These are phyloP conservation scores for Trachelipus rathkii DNA, from an alignment of 1,140 invertebrate genomes.

Conservation along the genomic window DNA sequence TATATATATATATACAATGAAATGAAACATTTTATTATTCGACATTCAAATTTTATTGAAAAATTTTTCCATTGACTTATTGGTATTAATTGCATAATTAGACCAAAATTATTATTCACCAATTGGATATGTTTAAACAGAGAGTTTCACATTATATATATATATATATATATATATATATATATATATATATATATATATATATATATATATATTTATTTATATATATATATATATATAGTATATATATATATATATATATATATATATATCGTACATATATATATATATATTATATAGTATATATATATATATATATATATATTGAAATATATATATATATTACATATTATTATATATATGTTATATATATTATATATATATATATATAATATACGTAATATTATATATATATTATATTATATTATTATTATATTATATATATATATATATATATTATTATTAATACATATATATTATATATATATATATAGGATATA, in stretches of 20 bases:
- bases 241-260: conserved; percentile 13
- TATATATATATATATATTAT: conserved; percentile 6
- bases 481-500: conserved; percentile 19
- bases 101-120: no score
- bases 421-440: no score
- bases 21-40: no score
- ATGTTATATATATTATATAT: background rate
- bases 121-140: no score
- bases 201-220: conserved; percentile 1
- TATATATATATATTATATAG: no score
- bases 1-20: background rate
- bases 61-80: no score
- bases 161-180: conserved; percentile 21
- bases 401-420: no score
- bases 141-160: background rate
- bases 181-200: conserved; percentile 18
- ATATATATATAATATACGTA: conserved; percentile 13
- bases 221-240: background rate
- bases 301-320: conserved; percentile 6
- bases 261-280: background rate
- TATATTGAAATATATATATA: background rate
- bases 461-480: background rate
- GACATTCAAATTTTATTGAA: no score
- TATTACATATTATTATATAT: no score
- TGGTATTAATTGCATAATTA: no score